Base-by-base conservation (phyloP, 2,888 invertebrate species). In the Drosophila antonietae region DNA sequence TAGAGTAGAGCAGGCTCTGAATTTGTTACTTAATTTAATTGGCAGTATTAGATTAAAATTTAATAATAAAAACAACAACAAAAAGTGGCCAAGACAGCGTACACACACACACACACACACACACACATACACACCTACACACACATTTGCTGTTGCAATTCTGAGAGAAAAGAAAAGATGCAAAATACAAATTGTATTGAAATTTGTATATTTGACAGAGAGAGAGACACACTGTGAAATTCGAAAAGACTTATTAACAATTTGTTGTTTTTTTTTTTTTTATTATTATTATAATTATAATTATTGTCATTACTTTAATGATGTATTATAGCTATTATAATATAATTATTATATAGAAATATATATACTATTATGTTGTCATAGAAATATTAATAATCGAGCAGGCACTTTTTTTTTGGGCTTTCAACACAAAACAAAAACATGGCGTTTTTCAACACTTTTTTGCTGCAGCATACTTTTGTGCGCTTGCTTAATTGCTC, bases 221-320 rank as follows among this genome's bases (percentile, higher is more conserved):
- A 88, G 80, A 83, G 82, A 84, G 82, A 84, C 78, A 88, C 85
- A 90, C 90, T 90, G 90, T 91, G 90, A 90, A 88, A 90, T 90
- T 88, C 81, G 80, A 90, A 90, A 91, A 90, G 91, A 90, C 91
- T 91, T 91, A 90, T 90, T 80, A 78, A 84, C 76, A 83, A 85
- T 88, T 85, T 89, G 87, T 89, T 85, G 80, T 66, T 84, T 75
- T 80, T 74, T 80, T 75, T 73, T 15, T 33, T 33, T 6, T 33
- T 67, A 57, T 70, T 58, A 66, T 74, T 80, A 74, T 69, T 49
- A 47, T 70, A 52, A 67, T 67, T 67, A 81, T 69, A 65, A 81
- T 59, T 51, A 66, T 55, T 59, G 60, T 49, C 59, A 57, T 53
- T 62, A 76, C 61, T 52, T 63, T 73, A 74, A 65, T 76, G 73